Conservation (phyloP, 1,140 invertebrate genomes). For the Maconellicoccus hirsutus region DNA sequence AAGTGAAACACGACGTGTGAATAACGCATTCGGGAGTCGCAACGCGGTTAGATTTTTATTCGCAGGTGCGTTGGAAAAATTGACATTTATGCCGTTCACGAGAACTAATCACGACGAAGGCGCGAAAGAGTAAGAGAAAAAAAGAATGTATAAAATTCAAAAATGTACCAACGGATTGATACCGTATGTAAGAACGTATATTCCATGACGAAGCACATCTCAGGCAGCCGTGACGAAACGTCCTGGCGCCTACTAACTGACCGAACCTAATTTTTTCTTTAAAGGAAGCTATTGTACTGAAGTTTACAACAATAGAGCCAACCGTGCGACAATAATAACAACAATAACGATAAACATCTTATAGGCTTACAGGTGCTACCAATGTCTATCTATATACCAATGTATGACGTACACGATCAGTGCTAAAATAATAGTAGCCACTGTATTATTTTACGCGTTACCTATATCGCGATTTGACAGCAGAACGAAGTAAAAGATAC, state of each 20-base stretch:
- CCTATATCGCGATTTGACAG: background rate
- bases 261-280: constrained; percentile 22
- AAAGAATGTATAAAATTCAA: constrained; percentile 4
- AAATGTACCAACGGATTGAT: constrained; percentile 6
- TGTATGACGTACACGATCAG: background rate
- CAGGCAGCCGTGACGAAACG: constrained; percentile 18
- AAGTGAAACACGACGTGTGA: too few species aligned
- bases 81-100: background rate
- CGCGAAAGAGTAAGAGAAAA: background rate
- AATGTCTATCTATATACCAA: background rate
- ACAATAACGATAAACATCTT: constrained; percentile 21
- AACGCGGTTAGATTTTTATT: too few species aligned
- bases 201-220: constrained; percentile 16
- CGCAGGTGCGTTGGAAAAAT: background rate
- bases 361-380: constrained; percentile 20
- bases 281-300: constrained; percentile 15
- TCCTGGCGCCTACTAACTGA: constrained; percentile 21
- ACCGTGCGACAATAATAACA: constrained; percentile 22
- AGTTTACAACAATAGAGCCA: constrained; percentile 13
- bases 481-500: background rate
- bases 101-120: background rate
- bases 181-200: background rate
- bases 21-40: too few species aligned
- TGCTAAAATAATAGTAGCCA: constrained; percentile 9
- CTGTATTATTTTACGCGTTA: constrained; percentile 5